phyloP scores from a whole-genome alignment of 2,797 vertebrate genomes.

The Chaetophractus vellerosus region DNA sequence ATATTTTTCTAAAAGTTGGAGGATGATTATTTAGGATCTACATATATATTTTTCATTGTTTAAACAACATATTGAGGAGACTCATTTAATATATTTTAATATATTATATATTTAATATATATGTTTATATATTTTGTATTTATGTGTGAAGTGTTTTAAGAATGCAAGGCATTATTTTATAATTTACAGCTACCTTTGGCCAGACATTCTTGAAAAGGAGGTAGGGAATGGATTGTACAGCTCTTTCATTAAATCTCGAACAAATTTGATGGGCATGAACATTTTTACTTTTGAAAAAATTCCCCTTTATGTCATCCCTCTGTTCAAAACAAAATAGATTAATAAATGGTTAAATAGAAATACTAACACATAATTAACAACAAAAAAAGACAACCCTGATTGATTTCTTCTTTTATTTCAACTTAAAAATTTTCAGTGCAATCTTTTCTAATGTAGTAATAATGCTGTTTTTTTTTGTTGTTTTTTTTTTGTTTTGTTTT shows the following conservation, averaged over 20 bases:
- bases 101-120: conserved; percentile 82
- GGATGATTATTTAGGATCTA: conserved; percentile 61
- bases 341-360: conserved; percentile 13
- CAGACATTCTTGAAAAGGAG: conserved; percentile 69
- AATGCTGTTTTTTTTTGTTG: not conserved
- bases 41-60: conserved; percentile 69
- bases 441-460: not conserved
- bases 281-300: conserved; percentile 21
- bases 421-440: not conserved
- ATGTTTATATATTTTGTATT: conserved; percentile 80
- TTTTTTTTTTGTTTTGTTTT: no score
- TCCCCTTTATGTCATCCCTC: not conserved
- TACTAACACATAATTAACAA: not conserved
- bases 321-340: conserved; percentile 37
- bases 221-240: not conserved
- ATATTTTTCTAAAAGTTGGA: conserved; percentile 71
- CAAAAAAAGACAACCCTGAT: not conserved
- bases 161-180: conserved; percentile 84
- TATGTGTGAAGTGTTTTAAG: conserved; percentile 82
- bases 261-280: conserved; percentile 17
- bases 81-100: conserved; percentile 77
- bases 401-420: not conserved
- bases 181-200: conserved; percentile 81
- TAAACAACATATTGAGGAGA: conserved; percentile 77
- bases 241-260: conserved; percentile 70